Evolutionary conservation across 2,797 vertebrate genomes (phyloP), one percentile per base, ranked within the genome.

Genomic region (Psittacula derbiana): DNA sequence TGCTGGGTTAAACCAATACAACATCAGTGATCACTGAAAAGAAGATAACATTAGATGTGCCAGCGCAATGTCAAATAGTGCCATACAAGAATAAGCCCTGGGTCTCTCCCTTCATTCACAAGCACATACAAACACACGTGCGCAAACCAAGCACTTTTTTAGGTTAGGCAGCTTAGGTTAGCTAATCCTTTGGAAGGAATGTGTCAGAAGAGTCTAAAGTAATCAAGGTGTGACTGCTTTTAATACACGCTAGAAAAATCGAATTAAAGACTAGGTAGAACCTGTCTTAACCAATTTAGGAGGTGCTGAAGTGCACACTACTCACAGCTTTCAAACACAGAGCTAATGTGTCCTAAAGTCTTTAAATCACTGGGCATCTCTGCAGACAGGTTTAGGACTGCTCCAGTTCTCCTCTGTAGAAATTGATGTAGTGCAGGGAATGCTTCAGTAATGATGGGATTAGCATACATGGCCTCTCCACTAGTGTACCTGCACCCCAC

Each of bases 211-310:
- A 72, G 58, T 11, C 73, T 10, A 21, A 31, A 49, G 65, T 41
- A 86, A 76, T 83, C 91, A 43, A 78, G 82, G 70, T 79, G 76
- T 36, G 78, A 80, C 72, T 80, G 76, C 88, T 95, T 88, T 88
- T 80, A 92, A 78, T 31, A 27, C 47, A 25, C 4, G 19, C 79
- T 18, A 40, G 70, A 88, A 79, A 90, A 66, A 73, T 86, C 93
- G 61, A 90, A 88, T 78, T 85, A 92, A 80, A 66, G 85, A 61
- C 31, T 50, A 23, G 10, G 92, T 6, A 76, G 84, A 91, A 80
- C 84, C 81, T 66, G 91, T 67, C 81, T 38, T 62, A 62, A 70
- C 49, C 82, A 81, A 83, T 84, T 80, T 31, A 80, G 70, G 61
- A 92, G 76, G 73, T 90, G 91, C 73, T 81, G 57, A 64, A 74